phyloP scores from a whole-genome alignment of 2,113 vertebrate genomes.

The Anolis carolinensis region DNA sequence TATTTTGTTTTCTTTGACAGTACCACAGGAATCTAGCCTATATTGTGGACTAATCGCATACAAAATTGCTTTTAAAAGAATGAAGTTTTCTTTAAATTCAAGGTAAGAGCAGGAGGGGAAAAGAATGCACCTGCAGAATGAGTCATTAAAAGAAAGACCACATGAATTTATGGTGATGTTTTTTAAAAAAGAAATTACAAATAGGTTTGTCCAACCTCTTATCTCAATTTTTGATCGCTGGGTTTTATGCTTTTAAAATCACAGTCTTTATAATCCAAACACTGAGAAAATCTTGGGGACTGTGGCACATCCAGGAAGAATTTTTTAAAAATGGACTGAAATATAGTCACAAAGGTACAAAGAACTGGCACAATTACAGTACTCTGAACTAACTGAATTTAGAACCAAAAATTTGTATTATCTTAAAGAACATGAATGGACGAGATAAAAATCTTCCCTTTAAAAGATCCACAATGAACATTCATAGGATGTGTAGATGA shows the following conservation, averaged over 20 bases:
- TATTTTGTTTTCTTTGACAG: neutral
- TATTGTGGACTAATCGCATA: constrained; percentile 11
- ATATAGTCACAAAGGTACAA: constrained; percentile 51
- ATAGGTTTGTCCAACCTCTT: constrained; percentile 25
- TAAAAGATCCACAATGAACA: constrained; percentile 64
- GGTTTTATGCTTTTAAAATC: constrained; percentile 50
- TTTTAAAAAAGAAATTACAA: constrained; percentile 15
- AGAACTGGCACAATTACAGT: constrained; percentile 57
- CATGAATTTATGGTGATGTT: neutral
- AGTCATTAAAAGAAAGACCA: neutral
- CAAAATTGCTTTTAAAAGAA: constrained; percentile 47
- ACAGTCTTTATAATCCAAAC: constrained; percentile 44
- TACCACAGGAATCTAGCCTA: constrained; percentile 4
- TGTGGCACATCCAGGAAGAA: constrained; percentile 18
- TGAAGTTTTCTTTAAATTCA: constrained; percentile 27
- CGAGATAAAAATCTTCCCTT: constrained; percentile 46
- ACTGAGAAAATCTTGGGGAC: constrained; percentile 46
- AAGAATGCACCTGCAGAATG: constrained; percentile 34
- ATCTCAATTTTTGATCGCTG: constrained; percentile 45
- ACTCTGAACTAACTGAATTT: constrained; percentile 27
- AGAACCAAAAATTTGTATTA: neutral
- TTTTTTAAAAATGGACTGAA: constrained; percentile 24
- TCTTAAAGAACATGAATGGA: too few species aligned
- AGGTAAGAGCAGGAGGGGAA: neutral
- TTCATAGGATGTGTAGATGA: constrained; percentile 58